Evolutionary conservation across 2,113 vertebrate species (phyloP).

Genomic region (Ancistrus triradiatus): DNA sequence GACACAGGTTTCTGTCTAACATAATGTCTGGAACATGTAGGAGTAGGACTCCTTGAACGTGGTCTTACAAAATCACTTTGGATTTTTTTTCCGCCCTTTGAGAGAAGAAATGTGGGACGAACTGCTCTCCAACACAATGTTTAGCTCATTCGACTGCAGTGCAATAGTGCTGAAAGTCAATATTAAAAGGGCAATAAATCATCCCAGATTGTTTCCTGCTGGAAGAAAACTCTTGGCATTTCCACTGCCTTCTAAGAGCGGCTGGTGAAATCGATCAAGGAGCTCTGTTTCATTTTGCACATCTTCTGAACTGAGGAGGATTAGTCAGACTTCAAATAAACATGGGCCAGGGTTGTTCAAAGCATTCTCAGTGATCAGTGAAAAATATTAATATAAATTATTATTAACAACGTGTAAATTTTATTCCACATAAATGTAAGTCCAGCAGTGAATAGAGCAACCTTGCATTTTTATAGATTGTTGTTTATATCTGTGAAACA

Average conservation of each 20-base stretch:
- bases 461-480: too few species aligned
- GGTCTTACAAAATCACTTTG: slow-evolving; percentile 4
- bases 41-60: neutral
- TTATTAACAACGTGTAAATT: neutral
- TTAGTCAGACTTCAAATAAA: slow-evolving; percentile 3
- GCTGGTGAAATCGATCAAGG: slow-evolving; percentile 18
- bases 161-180: slow-evolving; percentile 40
- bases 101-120: slow-evolving; percentile 1
- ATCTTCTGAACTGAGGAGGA: slow-evolving; percentile 7
- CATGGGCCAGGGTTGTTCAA: neutral
- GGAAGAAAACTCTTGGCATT: slow-evolving; percentile 22
- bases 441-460: too few species aligned
- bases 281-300: slow-evolving; percentile 13
- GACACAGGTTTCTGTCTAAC: slow-evolving; percentile 32
- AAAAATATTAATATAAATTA: neutral
- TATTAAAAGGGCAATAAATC: slow-evolving; percentile 54
- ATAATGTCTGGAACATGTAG: slow-evolving; percentile 27
- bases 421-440: too few species aligned
- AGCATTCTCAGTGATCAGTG: neutral
- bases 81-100: slow-evolving; percentile 13
- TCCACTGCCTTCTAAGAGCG: slow-evolving; percentile 23
- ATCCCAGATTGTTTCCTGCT: slow-evolving; percentile 23
- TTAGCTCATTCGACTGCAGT: slow-evolving; percentile 19
- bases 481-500: too few species aligned
- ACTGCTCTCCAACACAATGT: slow-evolving; percentile 22